Percentiles rank a stretch among this genome's conserved stretches.
Evolutionary conservation across 2,888 invertebrate species (phyloP).

Genomic region (Byasa hedistus): DNA sequence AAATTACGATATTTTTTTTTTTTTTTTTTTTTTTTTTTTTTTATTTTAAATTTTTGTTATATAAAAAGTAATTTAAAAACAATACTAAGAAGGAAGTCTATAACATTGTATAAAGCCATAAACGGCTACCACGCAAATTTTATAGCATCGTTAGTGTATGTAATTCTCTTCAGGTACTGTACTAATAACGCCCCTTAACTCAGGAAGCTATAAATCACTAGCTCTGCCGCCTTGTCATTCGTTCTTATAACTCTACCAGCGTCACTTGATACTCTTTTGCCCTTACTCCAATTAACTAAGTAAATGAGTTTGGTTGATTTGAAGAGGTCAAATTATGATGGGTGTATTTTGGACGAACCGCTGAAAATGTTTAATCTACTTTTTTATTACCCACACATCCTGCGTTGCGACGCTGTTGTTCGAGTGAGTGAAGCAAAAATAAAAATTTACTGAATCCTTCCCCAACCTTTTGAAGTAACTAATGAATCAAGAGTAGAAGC

Average conservation of each 20-base stretch:
- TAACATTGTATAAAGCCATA: slow-evolving; percentile 10
- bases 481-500: slow-evolving; percentile 44
- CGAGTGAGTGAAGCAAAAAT: slow-evolving; percentile 41
- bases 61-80: no score
- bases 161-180: slow-evolving; percentile 53
- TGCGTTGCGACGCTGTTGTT: slow-evolving; percentile 47
- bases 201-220: slow-evolving; percentile 75
- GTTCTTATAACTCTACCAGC: slow-evolving; percentile 50
- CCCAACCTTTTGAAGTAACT: slow-evolving; percentile 43
- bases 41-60: no score
- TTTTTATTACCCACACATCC: slow-evolving; percentile 68
- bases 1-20: no score
- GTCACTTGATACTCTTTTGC: slow-evolving; percentile 40
- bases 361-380: slow-evolving; percentile 64
- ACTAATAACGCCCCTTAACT: slow-evolving; percentile 51
- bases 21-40: no score
- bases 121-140: slow-evolving; percentile 31
- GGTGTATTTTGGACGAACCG: slow-evolving; percentile 46
- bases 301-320: slow-evolving; percentile 23
- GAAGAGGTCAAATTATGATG: slow-evolving; percentile 44
- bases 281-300: slow-evolving; percentile 31
- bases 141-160: slow-evolving; percentile 37
- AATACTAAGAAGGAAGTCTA: neutral
- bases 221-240: slow-evolving; percentile 52
- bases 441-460: slow-evolving; percentile 40